Percentiles rank a stretch among this genome's conserved stretches.
Conservation (phyloP, 2,113 vertebrate genomes). For the Vimba vimba region DNA sequence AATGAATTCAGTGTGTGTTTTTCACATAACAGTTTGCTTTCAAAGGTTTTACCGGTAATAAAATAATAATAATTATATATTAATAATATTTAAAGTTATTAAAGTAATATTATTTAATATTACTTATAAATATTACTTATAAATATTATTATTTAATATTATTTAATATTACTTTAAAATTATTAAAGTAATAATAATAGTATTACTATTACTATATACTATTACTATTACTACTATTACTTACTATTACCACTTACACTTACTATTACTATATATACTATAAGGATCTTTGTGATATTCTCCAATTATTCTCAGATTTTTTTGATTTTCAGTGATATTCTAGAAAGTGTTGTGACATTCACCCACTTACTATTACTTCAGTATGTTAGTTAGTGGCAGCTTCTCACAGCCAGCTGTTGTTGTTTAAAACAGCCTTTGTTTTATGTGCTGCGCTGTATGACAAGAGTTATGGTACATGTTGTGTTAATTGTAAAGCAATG, state of each 20-base stretch:
- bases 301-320: background rate
- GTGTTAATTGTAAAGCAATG: background rate
- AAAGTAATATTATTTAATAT: no score
- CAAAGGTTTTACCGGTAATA: background rate
- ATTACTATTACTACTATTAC: no score
- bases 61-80: no score
- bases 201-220: no score
- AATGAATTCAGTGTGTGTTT: background rate
- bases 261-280: no score
- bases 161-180: no score
- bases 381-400: background rate
- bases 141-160: no score
- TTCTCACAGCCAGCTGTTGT: background rate
- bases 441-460: background rate
- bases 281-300: background rate
- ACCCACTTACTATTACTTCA: background rate
- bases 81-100: no score
- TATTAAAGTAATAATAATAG: no score
- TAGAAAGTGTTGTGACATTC: background rate
- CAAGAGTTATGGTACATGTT: background rate
- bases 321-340: background rate
- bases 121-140: no score
- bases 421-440: slow-evolving; percentile 5
- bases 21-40: background rate
- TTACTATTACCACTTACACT: no score